Evolutionary conservation across 2,113 vertebrate genomes (phyloP).

Genomic region (Cepphus grylle): DNA sequence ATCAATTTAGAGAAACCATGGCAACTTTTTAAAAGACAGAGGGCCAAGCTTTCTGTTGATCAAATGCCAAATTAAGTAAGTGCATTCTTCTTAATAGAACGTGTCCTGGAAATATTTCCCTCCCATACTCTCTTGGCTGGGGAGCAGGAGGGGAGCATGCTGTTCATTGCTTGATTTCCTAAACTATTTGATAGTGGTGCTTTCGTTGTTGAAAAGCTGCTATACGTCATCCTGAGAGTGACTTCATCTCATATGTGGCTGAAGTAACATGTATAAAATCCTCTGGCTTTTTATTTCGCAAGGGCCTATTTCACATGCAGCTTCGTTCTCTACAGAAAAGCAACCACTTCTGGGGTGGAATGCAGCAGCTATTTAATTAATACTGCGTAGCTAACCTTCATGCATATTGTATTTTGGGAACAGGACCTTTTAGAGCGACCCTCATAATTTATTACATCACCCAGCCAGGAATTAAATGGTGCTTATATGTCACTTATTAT

Average conservation of each 20-base stretch:
- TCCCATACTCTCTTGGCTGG: neutral
- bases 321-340: neutral
- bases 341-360: neutral
- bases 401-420: neutral
- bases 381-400: neutral
- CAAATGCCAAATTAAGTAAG: neutral
- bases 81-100: neutral
- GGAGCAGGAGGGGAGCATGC: neutral
- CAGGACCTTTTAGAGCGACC: neutral
- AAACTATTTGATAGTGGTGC: neutral
- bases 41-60: neutral
- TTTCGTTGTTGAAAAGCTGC: neutral
- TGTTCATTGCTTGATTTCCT: neutral
- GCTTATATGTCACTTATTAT: neutral
- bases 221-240: neutral
- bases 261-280: neutral
- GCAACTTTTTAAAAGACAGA: neutral
- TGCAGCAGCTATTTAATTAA: neutral
- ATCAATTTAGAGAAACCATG: neutral
- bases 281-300: neutral
- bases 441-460: neutral
- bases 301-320: neutral
- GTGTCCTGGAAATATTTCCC: neutral
- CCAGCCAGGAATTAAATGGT: neutral
- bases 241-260: neutral